Base-by-base conservation (phyloP, 2,113 vertebrate genomes). In the Amia ocellicauda region DNA sequence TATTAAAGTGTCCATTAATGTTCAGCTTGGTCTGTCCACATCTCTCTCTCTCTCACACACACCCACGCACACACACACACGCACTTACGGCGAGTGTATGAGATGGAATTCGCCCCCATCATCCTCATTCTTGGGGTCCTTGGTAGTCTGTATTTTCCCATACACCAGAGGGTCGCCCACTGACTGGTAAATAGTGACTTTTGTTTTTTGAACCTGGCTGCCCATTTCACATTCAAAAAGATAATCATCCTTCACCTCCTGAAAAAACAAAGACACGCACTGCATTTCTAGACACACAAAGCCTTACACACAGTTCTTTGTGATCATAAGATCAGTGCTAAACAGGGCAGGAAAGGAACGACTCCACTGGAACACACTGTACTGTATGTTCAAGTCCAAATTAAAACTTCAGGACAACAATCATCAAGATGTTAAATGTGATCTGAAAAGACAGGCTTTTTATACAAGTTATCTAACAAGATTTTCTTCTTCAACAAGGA, bases 201-300 rank as follows among this genome's bases (percentile, higher is more conserved):
- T 97, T 72, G 94, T 96, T 86, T 89, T 95, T 70, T 93, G 93
- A 81, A 92, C 85, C 64, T 95, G 95, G 70, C 88, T 93, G 31
- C 93, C 91, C 54, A 90, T 87, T 87, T 98, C 96, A 84, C 91
- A 96, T 86, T 99, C 97, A 84, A 98, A 98, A 5, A 94, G 85
- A 76, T 98, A 98, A 78, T 98, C 94, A 72, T 98, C 95, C 75
- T 95, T 90, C 49, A 95, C 76, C 74, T 98, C 96, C 97, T 99
- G 75, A 70, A 72, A 76, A 64, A 71, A 5, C 66, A 2, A 78
- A 68, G n/a, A n/a, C n/a, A n/a, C n/a, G 55, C 10, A 80, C 61
- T n/a, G 27, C 19, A 56, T 49, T 41, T 36, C 23, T 51, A 49
- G 31, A 52, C 10, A 16, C 50, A 10, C 16, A 16, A 22, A 19